A percentile compares a stretch with the other conserved stretches of the same genome.
Evolutionary conservation across 2,113 vertebrate genomes (phyloP).

Genomic region (Corythaeola cristata): DNA sequence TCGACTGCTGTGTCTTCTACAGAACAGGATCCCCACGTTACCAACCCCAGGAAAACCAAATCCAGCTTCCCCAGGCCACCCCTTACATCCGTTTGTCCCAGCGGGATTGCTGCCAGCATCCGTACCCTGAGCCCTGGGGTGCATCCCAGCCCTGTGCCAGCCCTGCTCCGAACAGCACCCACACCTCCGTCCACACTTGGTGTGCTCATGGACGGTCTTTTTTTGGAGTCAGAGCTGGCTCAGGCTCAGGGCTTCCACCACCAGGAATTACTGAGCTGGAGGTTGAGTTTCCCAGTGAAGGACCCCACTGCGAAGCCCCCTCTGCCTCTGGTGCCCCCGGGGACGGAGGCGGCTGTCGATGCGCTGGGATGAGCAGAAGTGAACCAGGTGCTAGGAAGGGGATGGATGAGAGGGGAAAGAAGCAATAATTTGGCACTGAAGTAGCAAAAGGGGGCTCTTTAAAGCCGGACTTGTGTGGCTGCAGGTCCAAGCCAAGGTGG

Average conservation of each 20-base stretch:
- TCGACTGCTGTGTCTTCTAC: fast-evolving
- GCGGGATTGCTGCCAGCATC: background rate
- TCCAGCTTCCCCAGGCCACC: background rate
- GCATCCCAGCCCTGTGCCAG: background rate
- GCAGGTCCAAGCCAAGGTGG: background rate
- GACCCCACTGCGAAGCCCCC: background rate
- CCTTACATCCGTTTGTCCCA: fast-evolving
- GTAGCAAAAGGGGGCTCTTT: background rate
- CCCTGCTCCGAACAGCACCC: background rate
- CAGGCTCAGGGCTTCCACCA: background rate
- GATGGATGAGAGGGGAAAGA: background rate
- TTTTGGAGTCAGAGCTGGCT: background rate
- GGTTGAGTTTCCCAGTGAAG: background rate
- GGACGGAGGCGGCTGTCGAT: background rate
- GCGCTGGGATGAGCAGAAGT: background rate
- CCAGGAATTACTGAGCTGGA: background rate
- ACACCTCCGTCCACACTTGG: fast-evolving
- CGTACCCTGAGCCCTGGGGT: fast-evolving
- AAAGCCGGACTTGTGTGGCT: background rate
- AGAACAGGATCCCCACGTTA: background rate
- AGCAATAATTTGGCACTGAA: background rate
- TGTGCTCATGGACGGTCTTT: background rate
- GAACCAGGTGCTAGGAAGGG: background rate
- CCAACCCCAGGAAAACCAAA: background rate
- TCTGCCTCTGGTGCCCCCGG: background rate